These are phyloP conservation scores for Acleris literana DNA, from an alignment of 2,888 invertebrate species.

Conservation along the genomic window DNA sequence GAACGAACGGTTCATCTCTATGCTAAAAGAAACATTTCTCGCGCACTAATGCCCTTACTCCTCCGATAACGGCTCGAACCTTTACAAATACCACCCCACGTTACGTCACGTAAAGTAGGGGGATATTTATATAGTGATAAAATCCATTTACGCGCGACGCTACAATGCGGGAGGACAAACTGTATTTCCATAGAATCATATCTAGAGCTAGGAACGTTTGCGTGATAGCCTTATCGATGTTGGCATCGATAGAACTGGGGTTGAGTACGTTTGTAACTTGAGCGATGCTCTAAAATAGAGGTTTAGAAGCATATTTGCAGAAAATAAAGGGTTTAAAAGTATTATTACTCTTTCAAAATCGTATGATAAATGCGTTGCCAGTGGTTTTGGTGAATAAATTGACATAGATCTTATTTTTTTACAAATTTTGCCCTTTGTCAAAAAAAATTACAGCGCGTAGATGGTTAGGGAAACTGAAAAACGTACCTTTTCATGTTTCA, in stretches of 20 bases:
- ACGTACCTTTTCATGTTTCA: too few relatives aligned
- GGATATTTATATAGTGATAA: constrained; percentile 73
- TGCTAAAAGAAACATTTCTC: constrained; percentile 1
- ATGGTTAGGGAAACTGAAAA: too few relatives aligned
- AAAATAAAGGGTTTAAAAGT: too few relatives aligned
- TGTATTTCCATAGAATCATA: constrained; percentile 81
- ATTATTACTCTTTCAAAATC: too few relatives aligned
- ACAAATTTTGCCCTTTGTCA: too few relatives aligned
- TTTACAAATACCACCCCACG: constrained; percentile 15
- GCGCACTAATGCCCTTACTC: constrained; percentile 2
- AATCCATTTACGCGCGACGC: constrained; percentile 78
- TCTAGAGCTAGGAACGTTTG: constrained; percentile 56
- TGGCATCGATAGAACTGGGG: background rate
- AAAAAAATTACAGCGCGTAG: too few relatives aligned
- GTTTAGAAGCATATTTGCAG: too few relatives aligned
- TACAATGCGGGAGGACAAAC: constrained; percentile 77
- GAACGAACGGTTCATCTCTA: constrained; percentile 1
- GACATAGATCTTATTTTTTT: too few relatives aligned
- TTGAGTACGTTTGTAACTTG: background rate
- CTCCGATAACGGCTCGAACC: constrained; percentile 12
- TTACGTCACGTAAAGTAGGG: constrained; percentile 36
- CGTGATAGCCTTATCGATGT: constrained; percentile 14
- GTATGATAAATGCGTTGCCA: too few relatives aligned
- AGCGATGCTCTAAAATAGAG: background rate
- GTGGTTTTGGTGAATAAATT: too few relatives aligned